These are phyloP conservation scores for Antedon mediterranea DNA, from an alignment of 53 echinoderm and acorn worm genomes.

Conservation along the genomic window DNA sequence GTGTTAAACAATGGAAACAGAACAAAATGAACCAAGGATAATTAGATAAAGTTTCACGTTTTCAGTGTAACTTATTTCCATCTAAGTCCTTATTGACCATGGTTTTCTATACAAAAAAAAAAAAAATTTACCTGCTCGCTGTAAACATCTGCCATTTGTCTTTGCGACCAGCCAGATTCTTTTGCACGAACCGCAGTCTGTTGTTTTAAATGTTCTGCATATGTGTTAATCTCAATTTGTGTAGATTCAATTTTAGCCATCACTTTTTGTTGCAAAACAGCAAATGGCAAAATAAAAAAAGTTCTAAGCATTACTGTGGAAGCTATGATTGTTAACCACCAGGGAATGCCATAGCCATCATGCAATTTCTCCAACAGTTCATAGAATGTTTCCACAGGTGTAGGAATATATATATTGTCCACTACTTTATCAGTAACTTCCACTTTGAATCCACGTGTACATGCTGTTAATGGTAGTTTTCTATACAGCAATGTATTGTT, in stretches of 20 bases:
- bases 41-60: too few relatives aligned
- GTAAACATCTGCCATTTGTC: conserved; percentile 36
- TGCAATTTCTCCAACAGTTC: conserved; percentile 72
- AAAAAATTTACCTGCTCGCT: conserved; percentile 29
- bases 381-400: conserved; percentile 53
- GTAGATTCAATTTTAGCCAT: conserved; percentile 62
- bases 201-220: conserved; percentile 65
- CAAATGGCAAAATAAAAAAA: conserved; percentile 41
- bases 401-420: conserved; percentile 37
- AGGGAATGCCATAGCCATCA: conserved; percentile 36
- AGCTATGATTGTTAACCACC: conserved; percentile 74
- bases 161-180: conserved; percentile 68
- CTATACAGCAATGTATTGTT: background rate
- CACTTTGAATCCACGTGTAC: background rate
- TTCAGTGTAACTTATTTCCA: too few relatives aligned
- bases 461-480: background rate
- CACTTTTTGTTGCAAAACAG: conserved; percentile 54
- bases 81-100: too few relatives aligned
- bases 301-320: conserved; percentile 43
- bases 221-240: conserved; percentile 69
- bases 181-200: conserved; percentile 49
- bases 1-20: too few relatives aligned
- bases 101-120: too few relatives aligned
- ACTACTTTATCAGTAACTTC: background rate
- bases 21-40: too few relatives aligned